phyloP scores from a whole-genome alignment of 2,888 invertebrate genomes.

The Taphrorychus bicolor region DNA sequence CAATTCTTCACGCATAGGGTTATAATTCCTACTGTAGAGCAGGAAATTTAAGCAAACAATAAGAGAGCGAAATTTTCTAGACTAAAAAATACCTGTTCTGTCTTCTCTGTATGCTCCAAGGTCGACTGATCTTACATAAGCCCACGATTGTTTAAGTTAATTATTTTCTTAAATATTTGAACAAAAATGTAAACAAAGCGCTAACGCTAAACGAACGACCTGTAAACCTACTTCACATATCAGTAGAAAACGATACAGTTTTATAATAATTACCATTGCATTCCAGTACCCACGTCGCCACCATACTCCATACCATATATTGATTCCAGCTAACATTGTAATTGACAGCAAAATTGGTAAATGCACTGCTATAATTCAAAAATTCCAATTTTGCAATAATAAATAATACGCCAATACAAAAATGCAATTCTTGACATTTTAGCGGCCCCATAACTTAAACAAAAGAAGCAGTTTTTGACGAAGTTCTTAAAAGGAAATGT shows the following conservation, averaged over 20 bases:
- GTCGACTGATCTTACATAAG: constrained; percentile 33
- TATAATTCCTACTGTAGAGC: no score
- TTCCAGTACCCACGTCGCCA: no score
- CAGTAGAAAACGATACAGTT: background rate
- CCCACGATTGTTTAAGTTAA: constrained; percentile 18
- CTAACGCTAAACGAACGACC: background rate
- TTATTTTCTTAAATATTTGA: constrained; percentile 34
- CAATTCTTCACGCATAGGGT: no score
- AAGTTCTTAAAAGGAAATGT: no score
- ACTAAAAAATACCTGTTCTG: constrained; percentile 27
- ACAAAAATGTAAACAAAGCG: constrained; percentile 25
- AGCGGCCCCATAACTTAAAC: background rate
- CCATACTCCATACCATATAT: no score
- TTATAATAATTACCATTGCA: background rate
- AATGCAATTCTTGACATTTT: background rate
- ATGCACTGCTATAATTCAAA: background rate
- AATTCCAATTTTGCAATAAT: no score
- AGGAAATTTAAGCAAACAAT: no score
- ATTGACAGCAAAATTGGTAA: no score
- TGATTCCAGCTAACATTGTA: no score
- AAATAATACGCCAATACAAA: no score
- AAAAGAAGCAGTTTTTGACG: background rate
- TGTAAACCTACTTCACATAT: background rate
- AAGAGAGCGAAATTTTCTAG: constrained; percentile 8
- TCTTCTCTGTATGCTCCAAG: constrained; percentile 28